Conservation (phyloP, 2,113 vertebrate species). For the Malurus alboscapulatus region DNA sequence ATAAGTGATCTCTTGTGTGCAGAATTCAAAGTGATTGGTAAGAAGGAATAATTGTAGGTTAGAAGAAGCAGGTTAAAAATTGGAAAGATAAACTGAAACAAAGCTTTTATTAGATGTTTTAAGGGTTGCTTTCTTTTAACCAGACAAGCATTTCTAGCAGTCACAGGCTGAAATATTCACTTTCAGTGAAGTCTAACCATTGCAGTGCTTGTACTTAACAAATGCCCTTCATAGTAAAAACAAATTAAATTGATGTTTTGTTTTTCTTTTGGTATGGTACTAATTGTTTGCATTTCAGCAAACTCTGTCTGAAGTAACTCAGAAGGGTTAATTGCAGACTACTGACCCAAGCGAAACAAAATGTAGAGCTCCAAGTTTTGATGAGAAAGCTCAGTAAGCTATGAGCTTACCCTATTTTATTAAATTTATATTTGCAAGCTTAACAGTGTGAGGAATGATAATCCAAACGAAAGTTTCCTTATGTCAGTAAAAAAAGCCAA, state of each 20-base stretch:
- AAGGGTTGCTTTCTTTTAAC: not conserved
- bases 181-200: not conserved
- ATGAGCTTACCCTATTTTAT: slow-evolving; percentile 1
- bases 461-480: slow-evolving; percentile 51
- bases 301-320: not conserved
- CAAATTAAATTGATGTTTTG: not conserved
- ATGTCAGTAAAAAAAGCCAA: not conserved
- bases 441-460: slow-evolving; percentile 29
- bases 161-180: not conserved
- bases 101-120: not conserved
- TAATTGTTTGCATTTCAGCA: not conserved
- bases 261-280: not conserved
- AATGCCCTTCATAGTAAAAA: not conserved
- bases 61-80: not conserved
- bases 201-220: not conserved
- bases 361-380: slow-evolving; percentile 20
- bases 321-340: slow-evolving; percentile 19
- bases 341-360: slow-evolving; percentile 27
- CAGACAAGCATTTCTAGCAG: not conserved
- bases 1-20: not conserved
- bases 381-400: slow-evolving; percentile 31
- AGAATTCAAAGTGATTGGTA: not conserved
- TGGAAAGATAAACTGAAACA: not conserved
- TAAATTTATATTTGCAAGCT: slow-evolving; percentile 45
- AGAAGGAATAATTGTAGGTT: not conserved